phyloP scores from a whole-genome alignment of 2,113 vertebrate genomes.

The Psilopsiagon aymara region DNA sequence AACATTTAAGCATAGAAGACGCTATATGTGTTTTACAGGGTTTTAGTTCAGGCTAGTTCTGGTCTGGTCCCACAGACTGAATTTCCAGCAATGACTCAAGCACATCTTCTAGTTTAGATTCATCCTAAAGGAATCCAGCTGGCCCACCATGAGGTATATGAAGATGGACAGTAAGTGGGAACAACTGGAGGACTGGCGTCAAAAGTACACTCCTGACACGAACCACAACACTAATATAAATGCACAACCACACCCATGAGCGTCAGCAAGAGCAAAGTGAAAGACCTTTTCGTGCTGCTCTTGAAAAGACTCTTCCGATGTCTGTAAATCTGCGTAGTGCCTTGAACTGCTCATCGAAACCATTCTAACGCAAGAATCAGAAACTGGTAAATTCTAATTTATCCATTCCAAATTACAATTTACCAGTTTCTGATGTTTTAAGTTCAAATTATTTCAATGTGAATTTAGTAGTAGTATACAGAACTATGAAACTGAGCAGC shows the following conservation, averaged over 20 bases:
- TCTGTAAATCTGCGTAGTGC: neutral
- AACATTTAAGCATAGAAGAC: neutral
- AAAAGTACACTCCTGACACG: neutral
- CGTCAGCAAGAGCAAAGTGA: neutral
- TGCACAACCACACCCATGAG: neutral
- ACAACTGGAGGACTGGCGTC: neutral
- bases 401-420: neutral
- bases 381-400: neutral
- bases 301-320: neutral
- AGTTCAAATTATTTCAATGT: neutral
- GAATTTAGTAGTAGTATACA: neutral
- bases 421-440: neutral
- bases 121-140: constrained; percentile 12
- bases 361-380: neutral
- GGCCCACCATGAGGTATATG: neutral
- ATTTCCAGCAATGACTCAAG: neutral
- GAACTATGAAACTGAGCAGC: neutral
- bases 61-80: neutral
- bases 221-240: neutral
- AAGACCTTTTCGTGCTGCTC: neutral
- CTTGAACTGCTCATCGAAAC: neutral
- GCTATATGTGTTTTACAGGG: neutral
- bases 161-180: neutral
- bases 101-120: neutral
- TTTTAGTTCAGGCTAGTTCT: neutral